These are phyloP conservation scores for Podabrus alpinus DNA, from an alignment of 2,888 invertebrate species.

Conservation along the genomic window DNA sequence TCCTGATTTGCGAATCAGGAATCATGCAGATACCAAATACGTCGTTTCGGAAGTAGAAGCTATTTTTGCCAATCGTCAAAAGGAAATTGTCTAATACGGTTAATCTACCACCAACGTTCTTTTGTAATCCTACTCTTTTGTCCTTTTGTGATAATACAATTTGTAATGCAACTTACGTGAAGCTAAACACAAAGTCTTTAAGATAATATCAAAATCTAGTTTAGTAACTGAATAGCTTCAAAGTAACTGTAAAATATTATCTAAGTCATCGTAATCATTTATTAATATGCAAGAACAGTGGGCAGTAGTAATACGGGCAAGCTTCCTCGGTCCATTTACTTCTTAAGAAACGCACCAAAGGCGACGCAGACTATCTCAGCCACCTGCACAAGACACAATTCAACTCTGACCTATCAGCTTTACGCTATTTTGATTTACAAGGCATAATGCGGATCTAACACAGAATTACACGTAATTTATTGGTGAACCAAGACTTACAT, in stretches of 20 bases:
- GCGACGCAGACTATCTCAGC: slow-evolving; percentile 22
- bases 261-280: slow-evolving; percentile 24
- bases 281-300: slow-evolving; percentile 26
- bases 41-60: not conserved
- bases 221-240: not conserved
- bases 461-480: slow-evolving; percentile 33
- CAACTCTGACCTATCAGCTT: slow-evolving; percentile 38
- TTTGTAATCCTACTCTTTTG: not conserved
- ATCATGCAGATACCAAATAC: not conserved
- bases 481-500: slow-evolving; percentile 25
- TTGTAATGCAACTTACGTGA: not conserved
- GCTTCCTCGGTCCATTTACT: slow-evolving; percentile 35
- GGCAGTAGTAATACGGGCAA: slow-evolving; percentile 24
- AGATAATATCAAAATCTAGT: not conserved
- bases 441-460: slow-evolving; percentile 35
- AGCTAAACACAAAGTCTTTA: not conserved
- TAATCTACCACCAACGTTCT: not conserved
- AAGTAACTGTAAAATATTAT: slow-evolving; percentile 24
- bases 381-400: slow-evolving; percentile 35
- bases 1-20: too few species aligned
- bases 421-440: slow-evolving; percentile 35
- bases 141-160: not conserved
- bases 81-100: not conserved
- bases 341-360: slow-evolving; percentile 28
- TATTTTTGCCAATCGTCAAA: not conserved